These are phyloP conservation scores for Emydoidea blandingii DNA, from an alignment of 2,797 vertebrate genomes.

Conservation along the genomic window DNA sequence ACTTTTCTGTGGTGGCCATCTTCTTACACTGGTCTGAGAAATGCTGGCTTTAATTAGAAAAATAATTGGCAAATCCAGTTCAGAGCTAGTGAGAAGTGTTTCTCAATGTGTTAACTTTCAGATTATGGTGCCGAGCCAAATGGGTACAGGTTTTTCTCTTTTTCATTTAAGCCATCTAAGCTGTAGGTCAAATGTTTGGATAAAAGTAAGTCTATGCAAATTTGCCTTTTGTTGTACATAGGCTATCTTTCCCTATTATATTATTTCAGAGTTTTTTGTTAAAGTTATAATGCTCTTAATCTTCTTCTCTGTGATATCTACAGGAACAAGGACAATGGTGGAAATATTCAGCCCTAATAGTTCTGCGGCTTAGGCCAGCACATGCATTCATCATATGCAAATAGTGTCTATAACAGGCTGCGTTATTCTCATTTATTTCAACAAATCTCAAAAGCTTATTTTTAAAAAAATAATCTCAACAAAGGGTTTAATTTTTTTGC, in stretches of 20 bases:
- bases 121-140: constrained; percentile 55
- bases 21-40: neutral
- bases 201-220: constrained; percentile 72
- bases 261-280: constrained; percentile 71
- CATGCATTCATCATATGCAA: constrained; percentile 61
- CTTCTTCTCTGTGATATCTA: constrained; percentile 71
- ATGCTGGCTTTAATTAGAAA: constrained; percentile 1
- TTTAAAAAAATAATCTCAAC: constrained; percentile 56
- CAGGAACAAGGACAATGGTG: constrained; percentile 68
- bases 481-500: constrained; percentile 71
- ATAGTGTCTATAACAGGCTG: constrained; percentile 41
- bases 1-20: neutral
- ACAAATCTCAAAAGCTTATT: constrained; percentile 69
- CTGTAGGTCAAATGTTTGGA: constrained; percentile 71
- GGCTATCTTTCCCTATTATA: constrained; percentile 64
- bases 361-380: constrained; percentile 69
- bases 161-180: constrained; percentile 64
- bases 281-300: constrained; percentile 74
- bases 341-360: constrained; percentile 70
- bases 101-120: constrained; percentile 59
- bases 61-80: constrained; percentile 8
- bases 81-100: constrained; percentile 23
- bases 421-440: constrained; percentile 72
- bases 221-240: constrained; percentile 67
- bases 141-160: constrained; percentile 30